Percentiles rank a stretch among this genome's conserved stretches.
Evolutionary conservation across 2,888 invertebrate genomes (phyloP).

Genomic region (Neoitamus cyanurus): DNA sequence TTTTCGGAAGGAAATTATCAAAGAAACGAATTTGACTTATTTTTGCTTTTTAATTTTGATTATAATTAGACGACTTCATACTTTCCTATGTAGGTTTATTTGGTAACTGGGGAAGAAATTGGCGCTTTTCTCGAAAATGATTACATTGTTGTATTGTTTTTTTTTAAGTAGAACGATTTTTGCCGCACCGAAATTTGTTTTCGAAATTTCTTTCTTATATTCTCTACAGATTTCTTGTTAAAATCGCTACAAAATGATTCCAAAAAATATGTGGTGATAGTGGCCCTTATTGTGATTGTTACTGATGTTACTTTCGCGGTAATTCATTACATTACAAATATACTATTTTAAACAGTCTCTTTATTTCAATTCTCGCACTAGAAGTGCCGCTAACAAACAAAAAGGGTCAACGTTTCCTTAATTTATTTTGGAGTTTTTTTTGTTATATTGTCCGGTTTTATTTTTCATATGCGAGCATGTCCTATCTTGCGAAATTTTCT

Average conservation of each 20-base stretch:
- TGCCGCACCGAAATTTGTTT: constrained; percentile 41
- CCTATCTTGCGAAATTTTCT: constrained; percentile 48
- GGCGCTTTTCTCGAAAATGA: constrained; percentile 15
- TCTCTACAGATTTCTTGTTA: constrained; percentile 23
- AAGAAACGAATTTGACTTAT: neutral
- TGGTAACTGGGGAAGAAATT: constrained; percentile 25
- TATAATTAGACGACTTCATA: constrained; percentile 32
- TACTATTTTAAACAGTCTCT: neutral
- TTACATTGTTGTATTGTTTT: neutral
- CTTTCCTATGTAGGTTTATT: constrained; percentile 32
- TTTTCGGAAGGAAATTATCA: neutral
- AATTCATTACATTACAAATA: neutral
- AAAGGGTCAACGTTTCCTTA: neutral
- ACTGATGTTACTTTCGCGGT: neutral
- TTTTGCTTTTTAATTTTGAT: constrained; percentile 5
- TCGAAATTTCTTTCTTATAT: constrained; percentile 32
- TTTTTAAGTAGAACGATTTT: constrained; percentile 44
- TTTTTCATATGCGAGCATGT: constrained; percentile 65
- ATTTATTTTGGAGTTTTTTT: constrained; percentile 36
- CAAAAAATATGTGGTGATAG: neutral
- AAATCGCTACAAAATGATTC: neutral
- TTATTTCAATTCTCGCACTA: neutral
- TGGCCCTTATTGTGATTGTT: neutral
- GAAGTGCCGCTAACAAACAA: neutral
- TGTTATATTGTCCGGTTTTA: constrained; percentile 65